Evolutionary conservation across 2,888 invertebrate species (phyloP), one percentile per base, ranked within the genome.

Genomic region (Hydrotaea diabolus): DNA sequence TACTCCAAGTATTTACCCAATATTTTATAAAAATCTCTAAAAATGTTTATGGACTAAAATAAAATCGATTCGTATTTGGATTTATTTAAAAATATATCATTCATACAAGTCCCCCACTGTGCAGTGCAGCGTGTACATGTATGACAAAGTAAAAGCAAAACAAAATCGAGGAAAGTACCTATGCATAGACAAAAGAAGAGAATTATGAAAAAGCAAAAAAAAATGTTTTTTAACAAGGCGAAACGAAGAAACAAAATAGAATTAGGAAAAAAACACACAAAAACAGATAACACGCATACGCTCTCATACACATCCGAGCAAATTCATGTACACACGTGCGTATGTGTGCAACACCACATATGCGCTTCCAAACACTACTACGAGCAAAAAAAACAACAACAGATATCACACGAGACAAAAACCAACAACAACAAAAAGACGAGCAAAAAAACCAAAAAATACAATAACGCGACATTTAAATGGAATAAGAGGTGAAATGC

Each of bases 401-500:
- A 49, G 36, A 77, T 43, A 66, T 26, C 59, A 66, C 49, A 49
- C 39, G 13, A 43, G 77, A 64, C 66, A 66, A 26, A 72, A 77
- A n/a, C n/a, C n/a, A 39, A 55, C 26, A 36, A 72, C 31, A 57
- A 55, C n/a, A 80, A 74, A 36, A 36, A 15, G 71, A 75, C 31
- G 31, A 31, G 31, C 77, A 74, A 36, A 31, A 31, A 31, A 31
- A 31, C 55, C 2, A 31, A 4, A 31, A 2, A 74, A 43, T 21
- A 73, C 31, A 17, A 55, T n/a, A 31, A 59, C 31, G 64, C 55
- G 59, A 57, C 59, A 64, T 43, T 75, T 72, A 59, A 79, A 82
- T 46, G 19, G 19, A 55, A 73, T 77, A 77, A 31, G 77, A 85
- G 83, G 77, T 78, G 80, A 80, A 85, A 77, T 83, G 80, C 75